Conservation (phyloP, 2,888 invertebrate species). For the Leptothorax acervorum region DNA sequence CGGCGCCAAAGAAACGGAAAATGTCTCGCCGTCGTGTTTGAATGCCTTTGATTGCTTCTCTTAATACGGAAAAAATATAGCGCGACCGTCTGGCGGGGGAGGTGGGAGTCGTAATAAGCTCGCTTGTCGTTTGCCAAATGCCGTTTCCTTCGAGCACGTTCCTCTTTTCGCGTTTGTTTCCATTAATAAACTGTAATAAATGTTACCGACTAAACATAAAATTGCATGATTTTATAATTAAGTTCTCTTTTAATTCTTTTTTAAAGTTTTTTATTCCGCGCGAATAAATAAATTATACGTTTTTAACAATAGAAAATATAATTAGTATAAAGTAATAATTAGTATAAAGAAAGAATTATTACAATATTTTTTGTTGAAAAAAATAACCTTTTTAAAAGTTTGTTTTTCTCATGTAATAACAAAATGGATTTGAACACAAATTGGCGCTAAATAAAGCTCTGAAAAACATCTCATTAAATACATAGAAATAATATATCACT, state of each 20-base stretch:
- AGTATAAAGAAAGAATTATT: not conserved
- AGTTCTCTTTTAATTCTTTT: not conserved
- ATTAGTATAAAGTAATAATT: not conserved
- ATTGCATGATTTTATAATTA: conserved; percentile 5
- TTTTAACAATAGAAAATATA: not conserved
- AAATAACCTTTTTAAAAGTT: not conserved
- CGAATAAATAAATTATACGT: not conserved
- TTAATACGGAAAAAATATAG: conserved; percentile 48
- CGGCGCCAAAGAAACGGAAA: conserved; percentile 51
- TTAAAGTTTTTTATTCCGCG: not conserved
- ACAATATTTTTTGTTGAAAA: not conserved
- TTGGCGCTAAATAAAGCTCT: not conserved
- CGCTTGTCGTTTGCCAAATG: conserved; percentile 42
- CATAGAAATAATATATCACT: not conserved
- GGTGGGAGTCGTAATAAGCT: conserved; percentile 43
- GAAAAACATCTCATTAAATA: not conserved
- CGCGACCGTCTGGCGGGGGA: conserved; percentile 26
- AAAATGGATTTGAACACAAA: not conserved
- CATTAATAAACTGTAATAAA: conserved; percentile 41
- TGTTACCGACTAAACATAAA: not conserved
- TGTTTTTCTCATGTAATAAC: not conserved
- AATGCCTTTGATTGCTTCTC: conserved; percentile 54
- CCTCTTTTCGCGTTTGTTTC: conserved; percentile 21
- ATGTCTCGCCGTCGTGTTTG: conserved; percentile 45
- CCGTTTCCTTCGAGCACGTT: conserved; percentile 3